These are phyloP conservation scores for Sardina pilchardus DNA, from an alignment of 2,113 vertebrate genomes.

Conservation along the genomic window DNA sequence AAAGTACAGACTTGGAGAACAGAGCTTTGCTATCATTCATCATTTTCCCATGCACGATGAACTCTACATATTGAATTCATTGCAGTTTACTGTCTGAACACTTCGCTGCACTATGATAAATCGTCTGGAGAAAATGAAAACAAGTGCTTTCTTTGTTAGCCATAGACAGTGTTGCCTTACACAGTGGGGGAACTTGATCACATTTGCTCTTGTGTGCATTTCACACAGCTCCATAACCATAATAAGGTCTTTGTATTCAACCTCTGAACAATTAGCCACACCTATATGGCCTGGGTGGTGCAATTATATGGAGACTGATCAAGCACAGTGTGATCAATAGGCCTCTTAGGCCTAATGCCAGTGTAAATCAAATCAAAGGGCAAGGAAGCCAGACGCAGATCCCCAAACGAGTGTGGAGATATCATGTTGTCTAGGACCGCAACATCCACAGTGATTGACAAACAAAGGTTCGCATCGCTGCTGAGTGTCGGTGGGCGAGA, in stretches of 20 bases:
- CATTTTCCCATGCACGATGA: not conserved
- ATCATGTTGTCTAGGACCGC: not conserved
- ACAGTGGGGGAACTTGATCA: not conserved
- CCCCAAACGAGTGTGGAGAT: not conserved
- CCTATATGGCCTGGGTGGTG: not conserved
- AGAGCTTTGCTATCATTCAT: not conserved
- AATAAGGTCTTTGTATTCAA: slow-evolving; percentile 4
- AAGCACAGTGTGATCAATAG: not conserved
- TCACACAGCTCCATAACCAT: not conserved
- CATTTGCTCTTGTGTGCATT: not conserved
- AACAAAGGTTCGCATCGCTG: not conserved
- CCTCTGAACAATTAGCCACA: not conserved
- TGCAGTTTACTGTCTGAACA: slow-evolving; percentile 9
- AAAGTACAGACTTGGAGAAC: not conserved
- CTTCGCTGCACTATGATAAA: not conserved
- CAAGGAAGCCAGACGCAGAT: not conserved
- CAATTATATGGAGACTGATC: not conserved
- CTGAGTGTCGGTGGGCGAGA: not conserved
- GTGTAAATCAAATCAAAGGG: not conserved
- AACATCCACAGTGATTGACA: not conserved
- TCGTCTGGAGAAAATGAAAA: slow-evolving; percentile 3
- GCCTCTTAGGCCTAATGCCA: not conserved
- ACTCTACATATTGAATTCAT: slow-evolving; percentile 8
- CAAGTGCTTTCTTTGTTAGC: not conserved
- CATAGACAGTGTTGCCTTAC: not conserved